Percentiles rank a stretch among this genome's conserved stretches.
Evolutionary conservation across 2,888 invertebrate genomes (phyloP).

Genomic region (Prosopocoilus inquinatus): DNA sequence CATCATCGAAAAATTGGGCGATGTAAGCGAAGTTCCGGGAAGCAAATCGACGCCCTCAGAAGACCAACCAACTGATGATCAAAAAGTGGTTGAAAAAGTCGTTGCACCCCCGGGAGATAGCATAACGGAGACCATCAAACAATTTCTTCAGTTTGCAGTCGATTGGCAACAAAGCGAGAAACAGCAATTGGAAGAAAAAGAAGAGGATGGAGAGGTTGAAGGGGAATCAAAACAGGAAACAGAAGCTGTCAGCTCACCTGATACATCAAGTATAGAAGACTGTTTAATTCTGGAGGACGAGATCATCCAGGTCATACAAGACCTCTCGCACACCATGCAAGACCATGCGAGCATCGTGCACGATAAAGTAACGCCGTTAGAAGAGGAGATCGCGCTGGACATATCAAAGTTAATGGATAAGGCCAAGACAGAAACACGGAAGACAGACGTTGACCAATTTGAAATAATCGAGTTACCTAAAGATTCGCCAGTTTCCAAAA

Average conservation of each 20-base stretch:
- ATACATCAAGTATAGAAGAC: constrained; percentile 7
- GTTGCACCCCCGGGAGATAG: too few species aligned
- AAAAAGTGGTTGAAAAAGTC: too few species aligned
- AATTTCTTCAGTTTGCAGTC: too few species aligned
- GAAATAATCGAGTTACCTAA: not conserved
- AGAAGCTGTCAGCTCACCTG: not conserved
- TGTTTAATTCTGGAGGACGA: constrained; percentile 5
- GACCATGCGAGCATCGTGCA: not conserved
- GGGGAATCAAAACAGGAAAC: not conserved
- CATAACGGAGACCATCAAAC: too few species aligned
- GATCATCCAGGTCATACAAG: not conserved
- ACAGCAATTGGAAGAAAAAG: not conserved
- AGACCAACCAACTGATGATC: too few species aligned
- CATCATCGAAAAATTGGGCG: too few species aligned
- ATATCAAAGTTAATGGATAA: not conserved
- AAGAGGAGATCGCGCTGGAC: not conserved
- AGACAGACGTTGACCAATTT: not conserved
- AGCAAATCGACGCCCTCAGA: too few species aligned
- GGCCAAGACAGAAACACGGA: not conserved
- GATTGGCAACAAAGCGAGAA: too few species aligned
- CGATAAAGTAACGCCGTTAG: not conserved
- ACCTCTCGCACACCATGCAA: not conserved
- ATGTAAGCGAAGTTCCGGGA: too few species aligned
- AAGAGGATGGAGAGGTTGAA: too few species aligned
- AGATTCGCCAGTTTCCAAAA: not conserved